Evolutionary conservation across 1,140 invertebrate genomes (phyloP).

Genomic region (Oreohelix idahoensis): DNA sequence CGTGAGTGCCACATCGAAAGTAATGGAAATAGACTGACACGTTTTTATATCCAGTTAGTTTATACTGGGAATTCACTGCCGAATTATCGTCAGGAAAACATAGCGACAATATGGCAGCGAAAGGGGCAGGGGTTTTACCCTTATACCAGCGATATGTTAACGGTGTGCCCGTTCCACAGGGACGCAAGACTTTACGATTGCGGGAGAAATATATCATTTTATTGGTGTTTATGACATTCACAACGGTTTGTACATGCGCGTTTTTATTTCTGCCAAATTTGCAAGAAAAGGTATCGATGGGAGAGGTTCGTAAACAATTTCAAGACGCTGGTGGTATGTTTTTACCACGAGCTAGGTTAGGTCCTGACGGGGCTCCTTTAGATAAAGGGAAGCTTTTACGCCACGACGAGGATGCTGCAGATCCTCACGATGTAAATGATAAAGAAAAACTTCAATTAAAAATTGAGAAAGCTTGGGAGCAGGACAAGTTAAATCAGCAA

Average conservation of each 20-base stretch:
- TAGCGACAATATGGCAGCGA: constrained; percentile 75
- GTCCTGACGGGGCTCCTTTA: constrained; percentile 1
- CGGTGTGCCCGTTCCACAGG: constrained; percentile 81
- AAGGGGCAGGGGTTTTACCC: constrained; percentile 78
- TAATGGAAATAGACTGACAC: background rate
- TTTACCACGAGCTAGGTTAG: background rate
- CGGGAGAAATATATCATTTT: constrained; percentile 92
- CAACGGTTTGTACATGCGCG: constrained; percentile 91
- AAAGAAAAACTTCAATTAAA: constrained; percentile 15
- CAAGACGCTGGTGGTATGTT: constrained; percentile 7
- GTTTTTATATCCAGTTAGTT: background rate
- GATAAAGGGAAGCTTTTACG: constrained; percentile 1
- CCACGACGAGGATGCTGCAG: background rate
- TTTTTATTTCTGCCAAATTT: constrained; percentile 95
- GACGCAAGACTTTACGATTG: constrained; percentile 82
- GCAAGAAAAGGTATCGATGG: constrained; percentile 81
- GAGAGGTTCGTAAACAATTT: constrained; percentile 74
- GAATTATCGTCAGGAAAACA: constrained; percentile 1
- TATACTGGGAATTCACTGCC: constrained; percentile 28
- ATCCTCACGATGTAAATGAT: background rate
- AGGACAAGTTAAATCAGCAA: constrained; percentile 9
- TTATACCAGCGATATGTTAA: constrained; percentile 86
- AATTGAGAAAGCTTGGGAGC: constrained; percentile 8
- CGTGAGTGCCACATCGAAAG: constrained; percentile 35
- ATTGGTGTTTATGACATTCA: constrained; percentile 89